These are phyloP conservation scores for Rhorus exstirpatorius DNA, from an alignment of 2,888 invertebrate species.

Conservation along the genomic window DNA sequence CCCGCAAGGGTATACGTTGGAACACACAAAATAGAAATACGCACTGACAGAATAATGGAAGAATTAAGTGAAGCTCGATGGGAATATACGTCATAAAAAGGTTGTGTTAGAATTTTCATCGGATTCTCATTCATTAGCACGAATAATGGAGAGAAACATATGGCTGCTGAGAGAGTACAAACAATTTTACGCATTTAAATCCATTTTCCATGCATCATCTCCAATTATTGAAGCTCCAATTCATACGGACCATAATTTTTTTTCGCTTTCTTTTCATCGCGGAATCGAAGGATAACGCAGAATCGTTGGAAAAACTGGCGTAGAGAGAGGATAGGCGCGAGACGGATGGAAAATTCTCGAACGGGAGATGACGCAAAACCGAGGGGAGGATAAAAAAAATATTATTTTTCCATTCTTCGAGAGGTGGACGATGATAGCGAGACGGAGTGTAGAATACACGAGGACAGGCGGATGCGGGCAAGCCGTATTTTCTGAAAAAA, in stretches of 20 bases:
- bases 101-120: background rate
- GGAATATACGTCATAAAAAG: background rate
- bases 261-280: conserved; percentile 14
- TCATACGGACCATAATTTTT: conserved; percentile 8
- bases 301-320: conserved; percentile 36
- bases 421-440: conserved; percentile 65
- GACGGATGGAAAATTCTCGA: conserved; percentile 71
- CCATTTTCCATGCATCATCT: background rate
- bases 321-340: background rate
- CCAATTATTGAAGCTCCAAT: background rate
- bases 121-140: background rate
- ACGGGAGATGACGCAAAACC: conserved; percentile 48
- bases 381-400: conserved; percentile 83
- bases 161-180: too few relatives aligned
- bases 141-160: too few relatives aligned
- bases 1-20: too few relatives aligned
- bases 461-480: conserved; percentile 55
- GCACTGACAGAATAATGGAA: too few relatives aligned
- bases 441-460: conserved; percentile 45
- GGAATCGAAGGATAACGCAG: conserved; percentile 48
- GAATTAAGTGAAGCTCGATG: background rate
- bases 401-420: conserved; percentile 85
- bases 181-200: background rate
- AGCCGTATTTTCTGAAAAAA: conserved; percentile 85
- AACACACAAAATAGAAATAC: too few relatives aligned